phyloP scores from a whole-genome alignment of 2,888 invertebrate species.

The Palloptera scutellata region DNA sequence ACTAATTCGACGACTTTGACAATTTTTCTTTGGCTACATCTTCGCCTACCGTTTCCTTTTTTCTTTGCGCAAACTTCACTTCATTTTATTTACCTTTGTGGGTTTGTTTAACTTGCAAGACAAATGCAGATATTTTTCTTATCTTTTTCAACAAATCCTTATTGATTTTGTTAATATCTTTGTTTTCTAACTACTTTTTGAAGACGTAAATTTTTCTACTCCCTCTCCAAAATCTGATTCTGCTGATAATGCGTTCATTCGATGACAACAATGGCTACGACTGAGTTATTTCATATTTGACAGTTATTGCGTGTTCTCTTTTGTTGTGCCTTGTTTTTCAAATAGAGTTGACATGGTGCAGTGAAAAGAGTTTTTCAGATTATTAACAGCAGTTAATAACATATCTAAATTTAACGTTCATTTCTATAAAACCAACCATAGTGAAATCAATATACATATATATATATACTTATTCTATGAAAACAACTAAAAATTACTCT shows the following conservation, averaged over 20 bases:
- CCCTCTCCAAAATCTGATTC: constrained; percentile 30
- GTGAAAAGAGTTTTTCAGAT: no score
- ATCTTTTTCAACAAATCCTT: no score
- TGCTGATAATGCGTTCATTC: constrained; percentile 31
- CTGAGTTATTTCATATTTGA: constrained; percentile 20
- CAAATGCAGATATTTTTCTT: constrained; percentile 6
- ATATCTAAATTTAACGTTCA: no score
- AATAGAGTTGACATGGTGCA: not conserved
- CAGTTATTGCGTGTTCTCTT: constrained; percentile 27
- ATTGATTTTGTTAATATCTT: not conserved
- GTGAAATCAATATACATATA: no score
- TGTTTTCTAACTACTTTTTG: not conserved
- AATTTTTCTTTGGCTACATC: not conserved
- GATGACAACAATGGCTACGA: no score
- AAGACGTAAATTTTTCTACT: constrained; percentile 31
- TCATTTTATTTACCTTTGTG: not conserved
- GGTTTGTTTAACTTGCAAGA: constrained; percentile 9
- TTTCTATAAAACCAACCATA: no score
- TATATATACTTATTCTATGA: no score
- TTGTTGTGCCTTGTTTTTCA: constrained; percentile 23
- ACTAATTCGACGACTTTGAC: constrained; percentile 13
- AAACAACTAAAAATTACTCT: no score
- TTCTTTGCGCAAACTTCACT: constrained; percentile 7
- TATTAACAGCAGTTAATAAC: no score
- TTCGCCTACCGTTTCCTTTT: constrained; percentile 13